Conservation (phyloP, 2,113 vertebrate genomes). For the Phrynosoma platyrhinos region DNA sequence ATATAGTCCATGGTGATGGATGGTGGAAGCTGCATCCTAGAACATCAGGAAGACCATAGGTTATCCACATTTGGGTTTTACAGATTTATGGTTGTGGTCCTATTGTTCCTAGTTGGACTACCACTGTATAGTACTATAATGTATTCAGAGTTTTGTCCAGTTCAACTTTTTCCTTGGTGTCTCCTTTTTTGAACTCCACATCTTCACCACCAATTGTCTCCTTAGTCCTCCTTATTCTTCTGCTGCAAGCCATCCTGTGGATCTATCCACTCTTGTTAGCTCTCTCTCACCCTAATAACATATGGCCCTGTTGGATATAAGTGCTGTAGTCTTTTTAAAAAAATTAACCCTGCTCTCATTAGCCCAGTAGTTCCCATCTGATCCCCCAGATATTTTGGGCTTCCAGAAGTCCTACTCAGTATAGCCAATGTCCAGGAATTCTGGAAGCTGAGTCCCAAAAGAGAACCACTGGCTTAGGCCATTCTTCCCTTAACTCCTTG, state of each 20-base stretch:
- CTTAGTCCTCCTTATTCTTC: not conserved
- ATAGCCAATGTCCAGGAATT: too few species aligned
- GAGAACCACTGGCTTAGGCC: too few species aligned
- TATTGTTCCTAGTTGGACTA: not conserved
- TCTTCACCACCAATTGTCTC: not conserved
- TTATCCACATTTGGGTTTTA: too few species aligned
- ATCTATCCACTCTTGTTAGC: not conserved
- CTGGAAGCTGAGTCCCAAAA: too few species aligned
- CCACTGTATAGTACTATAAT: too few species aligned
- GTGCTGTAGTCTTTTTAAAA: not conserved
- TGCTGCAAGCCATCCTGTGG: not conserved
- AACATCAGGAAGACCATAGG: too few species aligned
- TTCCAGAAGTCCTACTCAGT: too few species aligned
- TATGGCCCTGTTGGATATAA: not conserved
- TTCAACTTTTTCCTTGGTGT: not conserved
- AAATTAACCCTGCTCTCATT: not conserved
- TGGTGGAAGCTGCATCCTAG: too few species aligned
- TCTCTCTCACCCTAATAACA: not conserved
- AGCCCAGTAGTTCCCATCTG: not conserved
- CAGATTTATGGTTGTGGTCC: not conserved
- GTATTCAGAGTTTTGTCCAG: not conserved
- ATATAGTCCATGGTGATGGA: too few species aligned
- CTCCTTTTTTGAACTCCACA: not conserved
- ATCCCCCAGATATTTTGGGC: too few species aligned
- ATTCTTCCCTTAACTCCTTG: not conserved